A percentile compares a stretch with the other conserved stretches of the same genome.
phyloP scores from a whole-genome alignment of 2,888 invertebrate species.

The Dryococelus australis region DNA sequence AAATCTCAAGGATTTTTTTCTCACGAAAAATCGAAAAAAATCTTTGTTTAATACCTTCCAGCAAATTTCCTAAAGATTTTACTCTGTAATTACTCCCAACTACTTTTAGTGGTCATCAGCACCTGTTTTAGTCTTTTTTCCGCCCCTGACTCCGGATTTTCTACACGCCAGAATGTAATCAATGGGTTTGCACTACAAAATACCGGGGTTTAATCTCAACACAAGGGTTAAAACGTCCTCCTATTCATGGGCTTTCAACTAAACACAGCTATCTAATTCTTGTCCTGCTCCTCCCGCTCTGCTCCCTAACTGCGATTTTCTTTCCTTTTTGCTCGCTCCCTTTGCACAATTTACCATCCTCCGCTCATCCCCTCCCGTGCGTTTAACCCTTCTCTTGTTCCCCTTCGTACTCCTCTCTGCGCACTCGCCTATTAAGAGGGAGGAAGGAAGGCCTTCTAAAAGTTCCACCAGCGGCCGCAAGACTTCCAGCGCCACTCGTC shows the following conservation, averaged over 20 bases:
- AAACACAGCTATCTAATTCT: constrained; percentile 28
- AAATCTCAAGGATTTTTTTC: too few species aligned
- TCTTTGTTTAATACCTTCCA: too few species aligned
- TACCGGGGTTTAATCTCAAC: constrained; percentile 11
- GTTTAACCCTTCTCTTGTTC: constrained; percentile 24
- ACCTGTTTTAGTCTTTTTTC: not conserved
- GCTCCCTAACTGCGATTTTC: not conserved
- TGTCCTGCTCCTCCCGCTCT: not conserved
- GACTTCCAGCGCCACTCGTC: constrained; percentile 39
- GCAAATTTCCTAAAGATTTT: not conserved
- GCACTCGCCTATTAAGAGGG: not conserved
- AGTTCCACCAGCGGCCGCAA: constrained; percentile 39
- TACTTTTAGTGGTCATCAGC: not conserved
- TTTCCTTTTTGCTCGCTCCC: not conserved
- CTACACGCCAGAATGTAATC: not conserved
- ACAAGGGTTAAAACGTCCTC: constrained; percentile 24
- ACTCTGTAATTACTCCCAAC: not conserved
- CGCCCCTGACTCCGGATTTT: not conserved
- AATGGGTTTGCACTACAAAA: constrained; percentile 16
- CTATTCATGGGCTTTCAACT: constrained; percentile 30
- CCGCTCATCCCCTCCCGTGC: constrained; percentile 5
- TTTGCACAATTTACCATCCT: constrained; percentile 20
- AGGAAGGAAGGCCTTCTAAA: constrained; percentile 16
- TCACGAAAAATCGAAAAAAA: too few species aligned
- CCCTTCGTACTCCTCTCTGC: not conserved